Evolutionary conservation across 2,113 vertebrate genomes (phyloP).

Genomic region (Indri indri): DNA sequence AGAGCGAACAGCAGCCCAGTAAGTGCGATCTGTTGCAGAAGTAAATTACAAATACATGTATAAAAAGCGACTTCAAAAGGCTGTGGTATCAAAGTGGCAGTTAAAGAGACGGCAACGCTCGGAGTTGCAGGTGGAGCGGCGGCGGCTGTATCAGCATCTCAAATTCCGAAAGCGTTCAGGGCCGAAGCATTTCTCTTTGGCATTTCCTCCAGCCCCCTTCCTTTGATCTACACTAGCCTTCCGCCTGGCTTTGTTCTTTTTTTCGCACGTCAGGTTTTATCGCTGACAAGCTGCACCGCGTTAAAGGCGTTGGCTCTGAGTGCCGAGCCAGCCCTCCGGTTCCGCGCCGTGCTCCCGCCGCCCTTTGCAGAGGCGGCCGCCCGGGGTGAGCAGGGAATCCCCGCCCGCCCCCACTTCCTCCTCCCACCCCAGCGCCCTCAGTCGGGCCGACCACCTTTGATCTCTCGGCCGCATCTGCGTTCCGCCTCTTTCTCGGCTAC

Average conservation of each 20-base stretch:
- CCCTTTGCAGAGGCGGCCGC: too few relatives aligned
- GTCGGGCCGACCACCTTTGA: background rate
- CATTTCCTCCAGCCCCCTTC: background rate
- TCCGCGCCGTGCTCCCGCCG: background rate
- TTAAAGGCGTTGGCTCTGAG: background rate
- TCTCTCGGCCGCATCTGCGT: background rate
- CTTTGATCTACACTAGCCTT: slow-evolving; percentile 19
- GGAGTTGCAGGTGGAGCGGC: background rate
- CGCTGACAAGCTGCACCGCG: background rate
- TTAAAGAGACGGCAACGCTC: background rate
- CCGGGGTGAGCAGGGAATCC: background rate
- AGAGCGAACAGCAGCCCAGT: background rate
- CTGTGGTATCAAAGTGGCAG: slow-evolving; percentile 22
- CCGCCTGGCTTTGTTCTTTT: slow-evolving; percentile 39
- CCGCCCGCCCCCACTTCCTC: background rate
- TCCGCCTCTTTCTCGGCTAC: background rate
- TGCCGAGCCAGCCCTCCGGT: background rate
- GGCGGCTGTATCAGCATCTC: background rate
- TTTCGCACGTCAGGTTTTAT: background rate
- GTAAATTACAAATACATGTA: background rate
- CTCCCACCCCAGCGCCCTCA: background rate
- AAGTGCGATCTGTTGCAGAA: background rate
- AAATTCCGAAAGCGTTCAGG: background rate
- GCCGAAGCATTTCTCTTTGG: background rate
- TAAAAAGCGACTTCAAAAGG: slow-evolving; percentile 44